Conservation (phyloP, 2,113 vertebrate species). For the Pogona vitticeps region DNA sequence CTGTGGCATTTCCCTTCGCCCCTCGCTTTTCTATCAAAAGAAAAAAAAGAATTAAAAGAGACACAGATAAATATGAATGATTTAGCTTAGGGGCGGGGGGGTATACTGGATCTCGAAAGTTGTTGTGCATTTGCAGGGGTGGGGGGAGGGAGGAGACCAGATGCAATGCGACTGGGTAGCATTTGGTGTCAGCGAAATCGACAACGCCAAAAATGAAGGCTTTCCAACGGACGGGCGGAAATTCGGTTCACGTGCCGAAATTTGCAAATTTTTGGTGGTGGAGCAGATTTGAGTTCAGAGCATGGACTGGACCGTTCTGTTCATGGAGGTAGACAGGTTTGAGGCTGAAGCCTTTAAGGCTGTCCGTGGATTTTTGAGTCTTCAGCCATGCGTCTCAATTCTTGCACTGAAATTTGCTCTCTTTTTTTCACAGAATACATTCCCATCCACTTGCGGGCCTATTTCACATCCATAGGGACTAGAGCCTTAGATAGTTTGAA, state of each 20-base stretch:
- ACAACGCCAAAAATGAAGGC: not conserved
- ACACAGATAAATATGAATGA: conserved; percentile 5
- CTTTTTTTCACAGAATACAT: no score
- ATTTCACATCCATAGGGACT: not conserved
- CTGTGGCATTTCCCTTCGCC: conserved; percentile 2
- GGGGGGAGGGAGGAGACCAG: not conserved
- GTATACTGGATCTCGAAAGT: conserved; percentile 29
- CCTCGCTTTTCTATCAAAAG: not conserved
- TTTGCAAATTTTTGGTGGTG: no score
- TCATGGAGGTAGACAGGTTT: not conserved
- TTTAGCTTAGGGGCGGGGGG: conserved; percentile 10
- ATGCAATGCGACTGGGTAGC: not conserved
- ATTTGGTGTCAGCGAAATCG: not conserved
- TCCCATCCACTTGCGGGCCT: no score
- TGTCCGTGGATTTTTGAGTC: no score
- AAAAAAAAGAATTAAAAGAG: conserved; percentile 43
- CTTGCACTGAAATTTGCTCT: no score
- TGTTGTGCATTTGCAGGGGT: conserved; percentile 44
- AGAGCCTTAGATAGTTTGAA: not conserved
- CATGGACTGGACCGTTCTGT: no score
- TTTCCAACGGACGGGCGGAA: no score
- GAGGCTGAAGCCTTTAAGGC: not conserved
- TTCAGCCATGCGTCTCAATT: no score
- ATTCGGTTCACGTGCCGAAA: no score
- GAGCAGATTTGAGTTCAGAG: no score